Evolutionary conservation across 1,140 invertebrate species (phyloP), one percentile per base, ranked within the genome.

Genomic region (Pseudomyrmex dendroicus): DNA sequence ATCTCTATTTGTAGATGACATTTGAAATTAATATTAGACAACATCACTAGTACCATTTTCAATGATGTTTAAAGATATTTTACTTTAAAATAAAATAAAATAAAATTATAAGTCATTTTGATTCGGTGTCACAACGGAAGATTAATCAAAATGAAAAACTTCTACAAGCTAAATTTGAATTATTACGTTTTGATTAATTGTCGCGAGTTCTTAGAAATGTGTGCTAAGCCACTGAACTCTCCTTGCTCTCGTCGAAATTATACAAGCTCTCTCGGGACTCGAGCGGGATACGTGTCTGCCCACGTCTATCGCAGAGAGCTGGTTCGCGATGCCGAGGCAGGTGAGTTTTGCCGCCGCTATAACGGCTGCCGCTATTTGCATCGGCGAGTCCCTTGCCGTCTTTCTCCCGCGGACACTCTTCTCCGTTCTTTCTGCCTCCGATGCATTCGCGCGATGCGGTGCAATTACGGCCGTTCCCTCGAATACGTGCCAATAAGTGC

Each of bases 351-450:
- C 59, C 62, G 70, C 62, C 9, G 52, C 50, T 80, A 76, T 90
- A 90, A 91, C 86, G 86, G 84, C 87, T 74, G 82, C 87, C 88
- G 90, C 86, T 92, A 92, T 91, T 92, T 92, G 87, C 85, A 90
- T 89, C 74, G 61, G 8, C 61, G 46, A 63, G 20, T 61, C 44
- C 44, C 25, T n/a, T 15, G 25, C 59, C 5, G 12, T 56, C 56
- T 54, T 22, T 22, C 48, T 54, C 63, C 48, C 50, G 12, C 25
- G 15, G n/a, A 1, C 20, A 20, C 17, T 64, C 59, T 44, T 22
- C 13, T 78, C 52, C 54, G 44, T 25, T 1, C 46, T 46, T 52
- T 17, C 35, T 35, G 35, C 35, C 35, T 5, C 25, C 62, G 35
- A 15, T 35, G n/a, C 9, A 44, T 35, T n/a, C 44, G 22, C 64